Percentiles rank a stretch among this genome's conserved stretches.
These are phyloP conservation scores for Rhagonycha fulva DNA, from an alignment of 2,888 invertebrate species.

Conservation along the genomic window DNA sequence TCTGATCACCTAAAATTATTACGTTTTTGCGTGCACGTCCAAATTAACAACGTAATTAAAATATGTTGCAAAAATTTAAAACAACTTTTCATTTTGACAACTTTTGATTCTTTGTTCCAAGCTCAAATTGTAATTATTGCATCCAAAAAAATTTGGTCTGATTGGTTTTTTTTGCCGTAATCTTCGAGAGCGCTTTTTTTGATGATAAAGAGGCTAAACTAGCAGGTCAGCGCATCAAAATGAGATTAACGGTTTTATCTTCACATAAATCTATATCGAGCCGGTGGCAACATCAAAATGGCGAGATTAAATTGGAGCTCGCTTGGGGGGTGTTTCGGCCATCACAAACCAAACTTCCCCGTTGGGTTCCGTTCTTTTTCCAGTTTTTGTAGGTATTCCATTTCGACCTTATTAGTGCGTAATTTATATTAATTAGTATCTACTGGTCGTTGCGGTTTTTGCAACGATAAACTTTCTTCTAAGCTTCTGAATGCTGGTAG, in stretches of 20 bases:
- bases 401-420: background rate
- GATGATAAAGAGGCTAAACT: constrained; percentile 6
- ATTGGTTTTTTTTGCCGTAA: background rate
- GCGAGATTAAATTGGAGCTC: background rate
- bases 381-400: background rate
- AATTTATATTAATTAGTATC: background rate
- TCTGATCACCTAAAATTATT: background rate
- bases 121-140: background rate
- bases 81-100: background rate
- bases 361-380: too few species aligned
- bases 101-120: background rate
- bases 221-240: constrained; percentile 5
- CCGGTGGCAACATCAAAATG: constrained; percentile 4
- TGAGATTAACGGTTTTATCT: constrained; percentile 17
- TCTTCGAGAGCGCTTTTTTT: background rate
- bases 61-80: background rate
- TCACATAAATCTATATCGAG: constrained; percentile 15
- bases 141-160: background rate
- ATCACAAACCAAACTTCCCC: background rate
- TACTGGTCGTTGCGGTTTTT: background rate
- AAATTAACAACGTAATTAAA: background rate
- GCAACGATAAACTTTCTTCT: background rate
- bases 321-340: background rate
- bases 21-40: background rate
- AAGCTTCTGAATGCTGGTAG: background rate